phyloP scores from a whole-genome alignment of 2,797 vertebrate genomes.

The Muscicapa comitata region DNA sequence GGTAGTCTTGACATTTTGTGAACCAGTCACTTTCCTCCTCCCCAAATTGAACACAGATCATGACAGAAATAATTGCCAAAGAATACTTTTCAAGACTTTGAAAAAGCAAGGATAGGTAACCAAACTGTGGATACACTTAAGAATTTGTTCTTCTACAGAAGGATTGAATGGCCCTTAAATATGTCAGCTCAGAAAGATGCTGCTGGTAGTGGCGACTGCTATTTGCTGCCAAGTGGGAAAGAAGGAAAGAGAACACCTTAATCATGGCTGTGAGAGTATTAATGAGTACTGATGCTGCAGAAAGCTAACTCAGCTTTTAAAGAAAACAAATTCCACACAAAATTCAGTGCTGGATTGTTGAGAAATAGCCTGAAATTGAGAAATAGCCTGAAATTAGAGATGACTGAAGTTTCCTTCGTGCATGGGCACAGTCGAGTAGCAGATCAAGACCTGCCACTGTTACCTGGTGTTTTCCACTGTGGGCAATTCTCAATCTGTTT shows the following conservation, averaged over 20 bases:
- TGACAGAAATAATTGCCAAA: background rate
- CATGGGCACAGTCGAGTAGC: accelerated
- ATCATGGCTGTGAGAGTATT: background rate
- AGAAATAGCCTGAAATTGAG: background rate
- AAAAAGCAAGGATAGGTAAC: background rate
- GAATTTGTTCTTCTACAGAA: background rate
- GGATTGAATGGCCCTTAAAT: background rate
- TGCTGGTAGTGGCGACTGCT: background rate
- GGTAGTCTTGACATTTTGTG: background rate
- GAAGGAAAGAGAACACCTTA: background rate
- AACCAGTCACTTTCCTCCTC: background rate
- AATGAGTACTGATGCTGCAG: background rate
- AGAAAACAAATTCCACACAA: background rate
- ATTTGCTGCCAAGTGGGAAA: background rate
- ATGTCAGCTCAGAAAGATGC: background rate
- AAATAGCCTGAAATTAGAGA: background rate
- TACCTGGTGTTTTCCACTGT: background rate
- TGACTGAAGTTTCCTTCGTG: background rate
- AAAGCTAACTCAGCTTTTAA: background rate
- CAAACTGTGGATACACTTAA: background rate
- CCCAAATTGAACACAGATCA: accelerated
- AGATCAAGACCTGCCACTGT: background rate
- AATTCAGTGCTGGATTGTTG: background rate
- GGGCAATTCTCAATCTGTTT: background rate
- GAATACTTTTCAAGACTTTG: background rate